Evolutionary conservation across 2,888 invertebrate species (phyloP).

Genomic region (Cheilosia urbana): DNA sequence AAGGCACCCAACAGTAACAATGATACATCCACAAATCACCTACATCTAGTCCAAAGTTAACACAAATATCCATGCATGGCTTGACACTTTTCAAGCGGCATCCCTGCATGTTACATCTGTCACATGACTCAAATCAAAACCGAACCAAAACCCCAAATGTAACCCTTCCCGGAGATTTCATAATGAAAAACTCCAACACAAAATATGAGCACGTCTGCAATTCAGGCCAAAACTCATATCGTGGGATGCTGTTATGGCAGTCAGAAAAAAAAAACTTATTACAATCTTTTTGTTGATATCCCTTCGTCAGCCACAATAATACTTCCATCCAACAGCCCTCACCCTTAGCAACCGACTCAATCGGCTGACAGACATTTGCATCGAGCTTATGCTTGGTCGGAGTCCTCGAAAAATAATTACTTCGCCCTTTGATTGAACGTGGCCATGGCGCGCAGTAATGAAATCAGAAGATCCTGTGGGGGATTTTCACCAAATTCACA

Average conservation of each 20-base stretch:
- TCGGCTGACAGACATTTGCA: constrained; percentile 35
- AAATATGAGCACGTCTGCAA: constrained; percentile 38
- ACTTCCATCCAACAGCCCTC: not conserved
- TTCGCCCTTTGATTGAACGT: constrained; percentile 64
- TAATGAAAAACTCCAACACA: constrained; percentile 45
- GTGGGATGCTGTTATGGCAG: constrained; percentile 2
- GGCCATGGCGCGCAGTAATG: constrained; percentile 62
- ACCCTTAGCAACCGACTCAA: not conserved
- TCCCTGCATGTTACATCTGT: constrained; percentile 17
- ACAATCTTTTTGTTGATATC: constrained; percentile 29
- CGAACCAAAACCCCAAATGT: not conserved
- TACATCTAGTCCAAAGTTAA: constrained; percentile 41
- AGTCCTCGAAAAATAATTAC: constrained; percentile 68
- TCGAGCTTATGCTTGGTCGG: constrained; percentile 28
- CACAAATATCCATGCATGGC: constrained; percentile 31
- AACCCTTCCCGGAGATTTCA: constrained; percentile 5
- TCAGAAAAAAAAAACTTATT: constrained; percentile 43
- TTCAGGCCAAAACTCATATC: constrained; percentile 38
- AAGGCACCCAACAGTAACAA: not conserved
- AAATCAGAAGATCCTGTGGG: constrained; percentile 65
- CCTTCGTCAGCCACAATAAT: not conserved
- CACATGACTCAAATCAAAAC: constrained; percentile 17
- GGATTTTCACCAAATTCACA: constrained; percentile 44
- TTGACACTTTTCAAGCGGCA: constrained; percentile 31
- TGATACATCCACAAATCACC: constrained; percentile 10